Conservation (phyloP, 1,140 invertebrate genomes). For the Drosophila murphyi region DNA sequence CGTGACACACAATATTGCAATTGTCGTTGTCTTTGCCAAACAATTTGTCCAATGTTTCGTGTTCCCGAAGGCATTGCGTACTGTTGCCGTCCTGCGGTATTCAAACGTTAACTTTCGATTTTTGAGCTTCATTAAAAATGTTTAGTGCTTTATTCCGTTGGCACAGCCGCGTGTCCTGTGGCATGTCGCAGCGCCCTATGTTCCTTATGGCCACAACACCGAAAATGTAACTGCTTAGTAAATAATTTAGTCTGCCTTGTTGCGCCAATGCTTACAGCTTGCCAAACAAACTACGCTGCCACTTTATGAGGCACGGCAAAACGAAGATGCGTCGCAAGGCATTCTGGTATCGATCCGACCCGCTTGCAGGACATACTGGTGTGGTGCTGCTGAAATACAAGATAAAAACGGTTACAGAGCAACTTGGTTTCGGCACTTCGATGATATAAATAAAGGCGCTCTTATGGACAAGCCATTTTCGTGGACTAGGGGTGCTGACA, state of each 20-base stretch:
- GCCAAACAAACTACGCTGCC: constrained; percentile 39
- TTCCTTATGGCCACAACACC: constrained; percentile 1
- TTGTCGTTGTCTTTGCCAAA: constrained; percentile 37
- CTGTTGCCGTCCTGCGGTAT: constrained; percentile 8
- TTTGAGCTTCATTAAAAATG: constrained; percentile 74
- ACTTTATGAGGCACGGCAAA: constrained; percentile 33
- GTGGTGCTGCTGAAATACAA: neutral
- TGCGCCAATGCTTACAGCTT: constrained; percentile 26
- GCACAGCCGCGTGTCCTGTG: neutral
- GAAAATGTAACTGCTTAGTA: constrained; percentile 36
- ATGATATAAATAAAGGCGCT: constrained; percentile 47
- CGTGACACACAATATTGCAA: constrained; percentile 65
- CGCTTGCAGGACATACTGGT: constrained; percentile 18
- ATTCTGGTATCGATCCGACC: constrained; percentile 14
- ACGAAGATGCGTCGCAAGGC: constrained; percentile 12
- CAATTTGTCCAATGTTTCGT: constrained; percentile 20
- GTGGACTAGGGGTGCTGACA: constrained; percentile 17
- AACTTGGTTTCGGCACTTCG: constrained; percentile 12
- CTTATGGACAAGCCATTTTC: constrained; percentile 45
- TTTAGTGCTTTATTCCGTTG: constrained; percentile 59
- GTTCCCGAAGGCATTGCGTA: constrained; percentile 16
- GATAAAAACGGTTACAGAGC: constrained; percentile 7
- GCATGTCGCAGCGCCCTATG: constrained; percentile 1
- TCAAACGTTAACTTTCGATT: constrained; percentile 60
- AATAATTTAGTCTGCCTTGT: constrained; percentile 46